Conservation (phyloP, 2,888 invertebrate species). For the Taphrorychus bicolor region DNA sequence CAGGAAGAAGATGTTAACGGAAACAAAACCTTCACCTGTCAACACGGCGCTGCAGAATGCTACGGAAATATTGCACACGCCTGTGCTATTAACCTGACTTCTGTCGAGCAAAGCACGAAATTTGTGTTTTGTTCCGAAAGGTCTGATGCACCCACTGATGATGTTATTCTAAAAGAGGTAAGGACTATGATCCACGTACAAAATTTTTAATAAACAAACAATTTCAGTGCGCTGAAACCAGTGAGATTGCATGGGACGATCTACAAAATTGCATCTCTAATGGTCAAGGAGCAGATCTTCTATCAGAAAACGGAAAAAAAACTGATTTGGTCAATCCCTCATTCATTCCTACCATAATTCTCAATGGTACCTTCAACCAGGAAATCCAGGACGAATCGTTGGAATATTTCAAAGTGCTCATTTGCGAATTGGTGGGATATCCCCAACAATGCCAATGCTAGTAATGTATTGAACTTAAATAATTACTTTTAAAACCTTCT, state of each 20-base stretch:
- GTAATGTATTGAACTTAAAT: neutral
- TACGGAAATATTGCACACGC: conserved; percentile 63
- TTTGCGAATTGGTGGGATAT: conserved; percentile 39
- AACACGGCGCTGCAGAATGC: conserved; percentile 59
- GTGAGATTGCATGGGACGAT: conserved; percentile 45
- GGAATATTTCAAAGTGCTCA: conserved; percentile 42
- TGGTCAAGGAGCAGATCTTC: conserved; percentile 53
- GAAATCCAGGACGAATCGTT: conserved; percentile 43
- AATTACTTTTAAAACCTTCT: neutral
- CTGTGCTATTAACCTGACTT: conserved; percentile 57
- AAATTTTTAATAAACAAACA: neutral
- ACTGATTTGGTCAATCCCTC: conserved; percentile 54
- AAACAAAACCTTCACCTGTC: conserved; percentile 47
- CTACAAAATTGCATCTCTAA: conserved; percentile 53
- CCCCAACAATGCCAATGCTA: conserved; percentile 14
- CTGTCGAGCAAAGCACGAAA: conserved; percentile 43
- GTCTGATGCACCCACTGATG: conserved; percentile 43
- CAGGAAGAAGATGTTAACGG: conserved; percentile 33
- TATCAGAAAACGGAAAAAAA: conserved; percentile 54
- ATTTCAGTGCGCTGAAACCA: conserved; percentile 56
- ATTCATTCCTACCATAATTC: conserved; percentile 59
- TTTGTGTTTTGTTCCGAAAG: conserved; percentile 61
- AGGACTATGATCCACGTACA: too few species aligned
- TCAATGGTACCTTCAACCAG: conserved; percentile 53
- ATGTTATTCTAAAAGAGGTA: conserved; percentile 9